Conservation (phyloP, 2,113 vertebrate species). For the Trachemys scripta region DNA sequence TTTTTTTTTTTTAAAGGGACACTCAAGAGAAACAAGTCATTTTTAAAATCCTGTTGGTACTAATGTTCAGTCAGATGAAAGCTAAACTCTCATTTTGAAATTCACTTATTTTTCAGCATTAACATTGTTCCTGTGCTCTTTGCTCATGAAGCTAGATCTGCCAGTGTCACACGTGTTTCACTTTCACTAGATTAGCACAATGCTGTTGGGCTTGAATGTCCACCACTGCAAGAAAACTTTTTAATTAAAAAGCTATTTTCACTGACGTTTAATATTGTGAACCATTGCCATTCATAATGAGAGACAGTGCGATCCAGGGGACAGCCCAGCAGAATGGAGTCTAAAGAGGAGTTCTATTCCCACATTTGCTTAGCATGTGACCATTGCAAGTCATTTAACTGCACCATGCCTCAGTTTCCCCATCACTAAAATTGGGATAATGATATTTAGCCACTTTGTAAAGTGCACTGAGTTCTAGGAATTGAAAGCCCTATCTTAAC, state of each 20-base stretch:
- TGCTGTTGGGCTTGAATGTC: not conserved
- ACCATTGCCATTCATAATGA: not conserved
- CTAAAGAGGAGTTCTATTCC: not conserved
- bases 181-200: not conserved
- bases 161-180: not conserved
- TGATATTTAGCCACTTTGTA: not conserved
- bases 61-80: not conserved
- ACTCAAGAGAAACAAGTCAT: not conserved
- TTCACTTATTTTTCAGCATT: not conserved
- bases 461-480: not conserved
- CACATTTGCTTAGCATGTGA: not conserved
- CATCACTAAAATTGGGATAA: not conserved
- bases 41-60: not conserved
- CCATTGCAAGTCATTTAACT: not conserved
- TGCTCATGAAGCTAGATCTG: not conserved
- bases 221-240: not conserved
- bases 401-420: not conserved
- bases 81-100: not conserved
- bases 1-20: not conserved
- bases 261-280: not conserved
- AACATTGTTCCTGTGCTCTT: not conserved
- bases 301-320: not conserved
- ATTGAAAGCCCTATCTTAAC: not conserved
- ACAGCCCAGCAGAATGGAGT: accelerated
- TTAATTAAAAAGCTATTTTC: not conserved